Base-by-base conservation (phyloP, 53 echinoderm and acorn worm species). In the Antedon mediterranea region DNA sequence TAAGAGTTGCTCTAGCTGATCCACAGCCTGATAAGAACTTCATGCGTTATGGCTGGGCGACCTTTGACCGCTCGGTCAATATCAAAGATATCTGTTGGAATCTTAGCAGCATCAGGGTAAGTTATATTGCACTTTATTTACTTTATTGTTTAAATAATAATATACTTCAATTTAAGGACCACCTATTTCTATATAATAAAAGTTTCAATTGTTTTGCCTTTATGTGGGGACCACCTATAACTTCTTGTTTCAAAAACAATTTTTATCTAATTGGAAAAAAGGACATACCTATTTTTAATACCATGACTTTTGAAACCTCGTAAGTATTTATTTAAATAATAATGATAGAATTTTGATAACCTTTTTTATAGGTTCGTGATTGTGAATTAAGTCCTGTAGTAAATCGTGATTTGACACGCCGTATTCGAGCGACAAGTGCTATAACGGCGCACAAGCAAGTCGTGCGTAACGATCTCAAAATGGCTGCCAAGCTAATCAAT, bases 11-110 rank as follows among this genome's bases (percentile, higher is more conserved):
- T 28, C 77, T 97, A 13, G 98, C 98, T 28, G 98, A 97, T 20
- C 98, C 98, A 0, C 88, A 87, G 43, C 86, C 88, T 26, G 98
- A 97, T 32, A 86, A 92, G 84, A 87, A 85, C 85, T 97, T 89
- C 75, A 84, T 85, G 78, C 84, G 98, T 0, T 92, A 91, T 30
- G 98, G 98, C 73, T 97, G 98, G 98, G 88, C 90, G 18, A 97
- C 98, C 42, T 97, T 88, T 77, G 98, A 97, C 77, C 85, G 98
- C 11, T 89, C 88, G 23, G 92, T 97, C 31, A 97, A 97, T 81
- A 97, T 97, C 83, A 97, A 97, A 75, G 98, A 97, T 41, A 97
- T 97, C 44, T 97, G 98, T 79, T 97, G 98, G 98, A 92, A 90
- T 75, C 88, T 97, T 34, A 97, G 91, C 42, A 97, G 87, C 73